Conservation (phyloP, 2,113 vertebrate genomes). For the Lucifuga dentata region DNA sequence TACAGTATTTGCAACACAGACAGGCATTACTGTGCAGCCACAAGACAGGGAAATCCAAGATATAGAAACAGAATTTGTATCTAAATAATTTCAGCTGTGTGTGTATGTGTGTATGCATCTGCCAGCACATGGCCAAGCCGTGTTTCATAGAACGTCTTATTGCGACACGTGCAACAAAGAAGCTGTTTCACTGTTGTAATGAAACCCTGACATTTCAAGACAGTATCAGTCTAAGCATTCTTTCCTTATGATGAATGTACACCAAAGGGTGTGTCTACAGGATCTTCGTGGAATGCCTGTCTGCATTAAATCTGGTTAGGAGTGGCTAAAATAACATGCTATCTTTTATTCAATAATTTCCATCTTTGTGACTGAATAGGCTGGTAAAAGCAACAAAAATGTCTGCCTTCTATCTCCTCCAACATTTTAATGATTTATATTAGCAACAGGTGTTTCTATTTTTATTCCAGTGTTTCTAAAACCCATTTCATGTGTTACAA, state of each 20-base stretch:
- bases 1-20: constrained; percentile 32
- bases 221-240: constrained; percentile 53
- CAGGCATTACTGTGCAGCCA: constrained; percentile 23
- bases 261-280: constrained; percentile 37
- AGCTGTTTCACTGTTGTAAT: constrained; percentile 16
- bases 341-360: too few relatives aligned
- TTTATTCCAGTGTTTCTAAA: background rate
- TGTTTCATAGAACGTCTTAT: constrained; percentile 16
- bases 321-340: background rate
- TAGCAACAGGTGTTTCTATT: background rate
- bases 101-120: background rate
- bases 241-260: constrained; percentile 52
- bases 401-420: too few relatives aligned
- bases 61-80: constrained; percentile 9
- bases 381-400: background rate
- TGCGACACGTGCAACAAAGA: constrained; percentile 43
- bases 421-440: too few relatives aligned
- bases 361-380: too few relatives aligned
- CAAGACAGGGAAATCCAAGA: constrained; percentile 38
- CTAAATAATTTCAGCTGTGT: constrained; percentile 21
- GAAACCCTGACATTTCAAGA: constrained; percentile 45
- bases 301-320: constrained; percentile 18
- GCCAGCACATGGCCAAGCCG: constrained; percentile 17
- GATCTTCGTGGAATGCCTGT: constrained; percentile 13
- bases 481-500: background rate